Percentiles rank a stretch among this genome's conserved stretches.
These are phyloP conservation scores for Esperia sulphurella DNA, from an alignment of 2,888 invertebrate genomes.

Conservation along the genomic window DNA sequence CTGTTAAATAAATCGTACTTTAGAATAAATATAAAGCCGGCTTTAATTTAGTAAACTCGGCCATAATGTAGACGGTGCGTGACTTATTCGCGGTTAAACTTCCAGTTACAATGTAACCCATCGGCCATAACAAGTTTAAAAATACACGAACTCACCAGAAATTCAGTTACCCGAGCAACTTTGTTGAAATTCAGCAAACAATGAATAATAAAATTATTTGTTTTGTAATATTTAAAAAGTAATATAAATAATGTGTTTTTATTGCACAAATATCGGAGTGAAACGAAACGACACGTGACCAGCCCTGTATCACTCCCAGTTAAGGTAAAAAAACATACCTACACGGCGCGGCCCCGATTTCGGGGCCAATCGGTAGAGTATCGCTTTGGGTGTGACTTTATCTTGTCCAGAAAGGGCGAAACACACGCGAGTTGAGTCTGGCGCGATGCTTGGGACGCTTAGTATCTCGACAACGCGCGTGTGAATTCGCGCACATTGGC, in stretches of 20 bases:
- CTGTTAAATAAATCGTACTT: not conserved
- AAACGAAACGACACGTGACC: no score
- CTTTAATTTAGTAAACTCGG: slow-evolving; percentile 32
- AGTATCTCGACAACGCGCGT: no score
- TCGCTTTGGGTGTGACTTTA: no score
- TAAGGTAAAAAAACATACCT: no score
- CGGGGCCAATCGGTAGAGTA: no score
- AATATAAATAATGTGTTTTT: not conserved
- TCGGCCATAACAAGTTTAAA: slow-evolving; percentile 20
- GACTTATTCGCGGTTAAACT: slow-evolving; percentile 28
- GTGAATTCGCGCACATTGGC: no score
- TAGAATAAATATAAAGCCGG: not conserved
- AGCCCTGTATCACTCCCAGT: no score
- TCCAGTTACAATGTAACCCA: slow-evolving; percentile 22
- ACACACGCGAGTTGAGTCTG: no score
- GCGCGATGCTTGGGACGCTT: no score
- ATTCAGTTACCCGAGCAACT: slow-evolving; percentile 32
- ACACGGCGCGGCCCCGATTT: no score
- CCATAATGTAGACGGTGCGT: slow-evolving; percentile 33
- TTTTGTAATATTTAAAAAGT: not conserved
- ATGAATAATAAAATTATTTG: slow-evolving; percentile 2
- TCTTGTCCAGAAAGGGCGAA: no score
- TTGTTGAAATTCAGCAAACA: slow-evolving; percentile 16
- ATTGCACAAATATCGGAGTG: not conserved
- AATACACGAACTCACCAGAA: slow-evolving; percentile 23